A percentile compares a stretch with the other conserved stretches of the same genome.
Evolutionary conservation across 2,113 vertebrate genomes (phyloP).

Genomic region (Andinoacara biseriatus): DNA sequence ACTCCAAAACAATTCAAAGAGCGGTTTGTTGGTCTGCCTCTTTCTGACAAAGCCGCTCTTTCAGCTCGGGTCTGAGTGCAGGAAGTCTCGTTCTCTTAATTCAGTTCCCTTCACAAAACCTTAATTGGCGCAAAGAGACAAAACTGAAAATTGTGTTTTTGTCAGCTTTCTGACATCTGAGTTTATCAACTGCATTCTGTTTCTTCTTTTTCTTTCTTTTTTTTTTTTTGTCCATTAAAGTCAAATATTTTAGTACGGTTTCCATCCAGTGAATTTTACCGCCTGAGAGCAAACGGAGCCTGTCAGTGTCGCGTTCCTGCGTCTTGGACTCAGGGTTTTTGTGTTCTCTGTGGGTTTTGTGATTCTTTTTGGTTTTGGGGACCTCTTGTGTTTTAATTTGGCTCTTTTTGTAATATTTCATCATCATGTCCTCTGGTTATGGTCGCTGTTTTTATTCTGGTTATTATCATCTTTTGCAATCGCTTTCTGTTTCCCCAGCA

Average conservation of each 20-base stretch:
- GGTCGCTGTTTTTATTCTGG: no score
- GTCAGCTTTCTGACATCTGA: background rate
- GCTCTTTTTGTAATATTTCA: no score
- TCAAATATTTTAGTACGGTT: background rate
- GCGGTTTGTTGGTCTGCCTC: slow-evolving; percentile 63
- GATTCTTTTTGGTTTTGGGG: no score
- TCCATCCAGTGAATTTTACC: background rate
- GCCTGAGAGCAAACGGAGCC: no score
- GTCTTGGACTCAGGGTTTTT: no score
- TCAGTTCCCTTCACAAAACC: slow-evolving; percentile 8
- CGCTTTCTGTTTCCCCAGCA: no score
- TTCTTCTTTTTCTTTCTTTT: background rate
- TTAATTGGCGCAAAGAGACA: slow-evolving; percentile 5
- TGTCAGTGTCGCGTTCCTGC: no score
- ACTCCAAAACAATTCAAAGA: slow-evolving; percentile 72
- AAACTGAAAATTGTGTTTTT: background rate
- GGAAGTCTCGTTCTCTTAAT: slow-evolving; percentile 56
- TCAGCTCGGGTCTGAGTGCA: slow-evolving; percentile 49
- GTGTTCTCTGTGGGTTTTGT: no score
- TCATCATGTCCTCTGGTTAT: no score
- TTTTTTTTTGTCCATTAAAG: background rate
- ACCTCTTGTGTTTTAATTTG: no score
- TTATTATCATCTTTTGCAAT: no score
- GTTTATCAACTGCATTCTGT: background rate
- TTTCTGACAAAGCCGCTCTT: slow-evolving; percentile 57